A percentile compares a stretch with the other conserved stretches of the same genome.
These are phyloP conservation scores for Lates calcarifer DNA, from an alignment of 2,113 vertebrate species.

Conservation along the genomic window DNA sequence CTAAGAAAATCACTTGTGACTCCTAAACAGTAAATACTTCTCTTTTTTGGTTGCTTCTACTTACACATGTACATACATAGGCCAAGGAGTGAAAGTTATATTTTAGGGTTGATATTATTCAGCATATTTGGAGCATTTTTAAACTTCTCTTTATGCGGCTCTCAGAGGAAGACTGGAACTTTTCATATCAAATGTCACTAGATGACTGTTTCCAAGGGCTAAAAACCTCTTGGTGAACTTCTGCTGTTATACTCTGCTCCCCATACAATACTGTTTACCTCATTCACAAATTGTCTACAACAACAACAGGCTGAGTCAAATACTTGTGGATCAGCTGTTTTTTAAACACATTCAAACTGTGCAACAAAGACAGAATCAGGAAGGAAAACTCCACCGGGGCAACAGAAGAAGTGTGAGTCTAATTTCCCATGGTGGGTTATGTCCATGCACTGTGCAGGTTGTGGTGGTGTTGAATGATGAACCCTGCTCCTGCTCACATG, in stretches of 20 bases:
- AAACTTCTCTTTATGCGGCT: constrained; percentile 3
- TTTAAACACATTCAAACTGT: constrained; percentile 23
- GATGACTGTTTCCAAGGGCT: constrained; percentile 16
- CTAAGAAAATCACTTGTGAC: not conserved
- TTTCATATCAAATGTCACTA: constrained; percentile 43
- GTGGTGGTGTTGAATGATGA: constrained; percentile 57
- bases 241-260: constrained; percentile 13
- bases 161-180: constrained; percentile 30
- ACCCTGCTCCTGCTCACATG: constrained; percentile 36
- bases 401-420: constrained; percentile 41
- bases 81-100: not conserved
- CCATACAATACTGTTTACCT: constrained; percentile 9
- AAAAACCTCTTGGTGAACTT: constrained; percentile 34
- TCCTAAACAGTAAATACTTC: not conserved
- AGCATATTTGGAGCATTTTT: constrained; percentile 29
- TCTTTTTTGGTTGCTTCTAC: not conserved
- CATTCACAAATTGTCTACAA: constrained; percentile 31
- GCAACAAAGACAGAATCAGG: constrained; percentile 1
- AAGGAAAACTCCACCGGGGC: constrained; percentile 33
- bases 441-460: constrained; percentile 6
- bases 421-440: constrained; percentile 65
- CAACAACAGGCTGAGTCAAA: constrained; percentile 34
- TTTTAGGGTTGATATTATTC: constrained; percentile 5
- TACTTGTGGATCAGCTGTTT: constrained; percentile 25
- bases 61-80: not conserved